phyloP scores from a whole-genome alignment of 1,140 invertebrate genomes.

The Neodiprion pinetum region DNA sequence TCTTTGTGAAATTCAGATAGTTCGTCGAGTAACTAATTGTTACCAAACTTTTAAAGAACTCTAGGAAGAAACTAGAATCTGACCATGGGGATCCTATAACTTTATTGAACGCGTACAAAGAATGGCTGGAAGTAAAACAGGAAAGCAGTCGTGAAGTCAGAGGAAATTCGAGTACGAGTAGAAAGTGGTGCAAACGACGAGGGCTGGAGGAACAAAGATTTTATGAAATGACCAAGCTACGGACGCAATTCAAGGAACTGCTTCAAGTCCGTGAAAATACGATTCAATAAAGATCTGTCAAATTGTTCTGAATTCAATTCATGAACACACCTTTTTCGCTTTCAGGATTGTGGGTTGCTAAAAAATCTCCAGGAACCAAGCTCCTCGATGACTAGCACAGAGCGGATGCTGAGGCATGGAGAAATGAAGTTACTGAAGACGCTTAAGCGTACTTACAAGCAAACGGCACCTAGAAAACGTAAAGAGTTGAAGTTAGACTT shows the following conservation, averaged over 20 bases:
- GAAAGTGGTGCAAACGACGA: slow-evolving; percentile 85
- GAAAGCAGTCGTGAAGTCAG: slow-evolving; percentile 48
- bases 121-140: slow-evolving; percentile 86
- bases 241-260: slow-evolving; percentile 87
- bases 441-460: slow-evolving; percentile 71
- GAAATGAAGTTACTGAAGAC: slow-evolving; percentile 86
- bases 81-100: slow-evolving; percentile 97
- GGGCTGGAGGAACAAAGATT: slow-evolving; percentile 96
- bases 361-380: slow-evolving; percentile 61
- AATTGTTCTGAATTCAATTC: slow-evolving; percentile 22
- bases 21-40: slow-evolving; percentile 12
- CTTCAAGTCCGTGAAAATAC: slow-evolving; percentile 67
- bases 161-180: slow-evolving; percentile 58
- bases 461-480: slow-evolving; percentile 72
- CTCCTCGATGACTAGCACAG: slow-evolving; percentile 73
- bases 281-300: slow-evolving; percentile 15
- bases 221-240: slow-evolving; percentile 94
- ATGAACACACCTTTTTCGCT: slow-evolving; percentile 31
- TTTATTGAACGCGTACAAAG: slow-evolving; percentile 85
- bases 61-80: slow-evolving; percentile 83
- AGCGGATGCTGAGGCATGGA: slow-evolving; percentile 82
- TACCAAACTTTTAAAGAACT: slow-evolving; percentile 63
- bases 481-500: slow-evolving; percentile 76
- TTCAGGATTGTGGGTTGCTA: slow-evolving; percentile 74
- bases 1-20: neutral